Base-by-base conservation (phyloP, 2,888 invertebrate genomes). In the Eilema sororculum region DNA sequence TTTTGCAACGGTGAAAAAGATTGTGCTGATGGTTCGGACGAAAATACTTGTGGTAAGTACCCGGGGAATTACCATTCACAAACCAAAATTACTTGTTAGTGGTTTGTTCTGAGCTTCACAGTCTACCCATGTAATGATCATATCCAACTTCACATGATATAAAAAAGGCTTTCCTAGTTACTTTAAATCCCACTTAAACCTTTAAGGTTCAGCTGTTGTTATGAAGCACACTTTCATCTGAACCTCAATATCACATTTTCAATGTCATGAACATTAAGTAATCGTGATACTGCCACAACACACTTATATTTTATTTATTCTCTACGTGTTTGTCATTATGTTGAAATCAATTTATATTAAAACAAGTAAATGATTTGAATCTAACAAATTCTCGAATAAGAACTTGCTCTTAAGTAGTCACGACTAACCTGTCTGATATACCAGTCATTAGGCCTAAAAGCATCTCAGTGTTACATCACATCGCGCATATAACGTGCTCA, bases 1-100 rank as follows among this genome's bases (percentile, higher is more conserved):
- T 98, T 98, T 97, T 98, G 98, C 93, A 98, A 98, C 95, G 98
- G 98, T 67, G 98, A 98, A 88, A 98, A 97, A 88, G 98, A 98
- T 92, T 98, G 98, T 87, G 90, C 96, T 2, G 98, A 98, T 86
- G 98, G 98, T 66, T 98, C 98, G 37, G 98, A 98, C 87, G 98
- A 98, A 93, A 98, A 98, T 89, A 96, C 97, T 88, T 98, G 98
- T 89, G 98, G 98, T 98, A 92, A 97, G 98, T 96, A 65, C 22
- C 12, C 8, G 5, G n/a, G n/a, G n/a, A 28, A 52, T n/a, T 58
- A 16, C 16, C 4, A 28, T 5, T n/a, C 13, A 33, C 1, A 30
- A 5, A 0, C 5, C 16, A 20, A 41, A 20, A 1, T 5, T 46
- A 20, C 20, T 6, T 20, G 20, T 6, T 6, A 46, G n/a, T 2